Conservation (phyloP, 2,113 vertebrate species). For the Thamnophis sirtalis region DNA sequence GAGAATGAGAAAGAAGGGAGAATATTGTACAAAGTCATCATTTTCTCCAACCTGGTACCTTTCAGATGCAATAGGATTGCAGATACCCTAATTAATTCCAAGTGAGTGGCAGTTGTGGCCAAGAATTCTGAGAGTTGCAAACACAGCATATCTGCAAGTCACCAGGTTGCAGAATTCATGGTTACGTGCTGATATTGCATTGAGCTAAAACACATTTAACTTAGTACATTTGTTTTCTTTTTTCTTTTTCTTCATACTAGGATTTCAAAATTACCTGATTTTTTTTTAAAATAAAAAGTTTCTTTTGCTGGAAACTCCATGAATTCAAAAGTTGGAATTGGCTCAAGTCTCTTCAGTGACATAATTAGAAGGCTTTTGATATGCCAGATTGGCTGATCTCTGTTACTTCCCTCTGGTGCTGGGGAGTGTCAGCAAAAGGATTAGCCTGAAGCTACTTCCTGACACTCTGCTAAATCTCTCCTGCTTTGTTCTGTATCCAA, state of each 20-base stretch:
- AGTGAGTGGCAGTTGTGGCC: background rate
- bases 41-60: background rate
- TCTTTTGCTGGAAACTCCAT: constrained; percentile 58
- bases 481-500: constrained; percentile 66
- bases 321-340: constrained; percentile 64
- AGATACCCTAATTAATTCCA: background rate
- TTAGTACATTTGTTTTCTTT: background rate
- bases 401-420: constrained; percentile 63
- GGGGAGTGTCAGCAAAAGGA: constrained; percentile 64
- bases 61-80: background rate
- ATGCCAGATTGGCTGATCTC: constrained; percentile 64
- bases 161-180: background rate
- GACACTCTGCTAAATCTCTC: constrained; percentile 62
- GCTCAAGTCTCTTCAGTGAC: constrained; percentile 60
- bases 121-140: background rate
- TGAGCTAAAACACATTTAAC: background rate
- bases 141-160: background rate
- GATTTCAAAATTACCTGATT: background rate
- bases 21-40: background rate
- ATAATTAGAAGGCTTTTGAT: constrained; percentile 70
- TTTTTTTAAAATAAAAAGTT: constrained; percentile 21
- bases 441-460: constrained; percentile 70
- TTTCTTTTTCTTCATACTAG: background rate
- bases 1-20: too few species aligned
- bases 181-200: background rate